phyloP scores from a whole-genome alignment of 1,140 invertebrate genomes.

The Aphaenogaster floridana region DNA sequence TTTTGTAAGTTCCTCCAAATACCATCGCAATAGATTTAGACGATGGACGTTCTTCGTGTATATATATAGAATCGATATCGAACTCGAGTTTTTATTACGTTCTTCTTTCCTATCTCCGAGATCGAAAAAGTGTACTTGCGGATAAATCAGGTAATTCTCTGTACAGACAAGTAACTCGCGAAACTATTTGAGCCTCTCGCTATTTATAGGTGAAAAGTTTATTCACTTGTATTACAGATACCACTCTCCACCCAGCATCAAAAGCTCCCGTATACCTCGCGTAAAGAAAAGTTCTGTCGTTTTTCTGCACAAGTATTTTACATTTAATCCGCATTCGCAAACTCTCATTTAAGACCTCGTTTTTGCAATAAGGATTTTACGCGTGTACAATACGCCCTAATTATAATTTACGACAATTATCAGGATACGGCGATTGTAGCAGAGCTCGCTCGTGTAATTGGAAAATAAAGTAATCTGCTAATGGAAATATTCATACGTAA shows the following conservation, averaged over 20 bases:
- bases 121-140: constrained; percentile 24
- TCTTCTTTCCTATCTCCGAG: constrained; percentile 18
- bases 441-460: constrained; percentile 39
- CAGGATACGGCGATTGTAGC: neutral
- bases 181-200: constrained; percentile 22
- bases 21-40: neutral
- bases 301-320: constrained; percentile 7
- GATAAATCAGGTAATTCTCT: constrained; percentile 40
- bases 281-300: neutral
- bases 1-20: neutral
- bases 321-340: neutral
- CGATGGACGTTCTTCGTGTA: neutral
- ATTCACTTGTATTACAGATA: constrained; percentile 29
- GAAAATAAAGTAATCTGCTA: constrained; percentile 62
- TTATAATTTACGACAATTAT: constrained; percentile 19
- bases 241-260: neutral
- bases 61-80: neutral
- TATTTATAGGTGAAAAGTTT: constrained; percentile 54
- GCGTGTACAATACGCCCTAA: neutral
- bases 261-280: constrained; percentile 10
- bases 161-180: constrained; percentile 4
- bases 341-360: neutral
- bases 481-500: constrained; percentile 63
- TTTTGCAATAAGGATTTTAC: neutral
- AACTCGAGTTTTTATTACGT: neutral